Conservation (phyloP, 1,140 invertebrate species). For the Pseudomyrmex sp. region DNA sequence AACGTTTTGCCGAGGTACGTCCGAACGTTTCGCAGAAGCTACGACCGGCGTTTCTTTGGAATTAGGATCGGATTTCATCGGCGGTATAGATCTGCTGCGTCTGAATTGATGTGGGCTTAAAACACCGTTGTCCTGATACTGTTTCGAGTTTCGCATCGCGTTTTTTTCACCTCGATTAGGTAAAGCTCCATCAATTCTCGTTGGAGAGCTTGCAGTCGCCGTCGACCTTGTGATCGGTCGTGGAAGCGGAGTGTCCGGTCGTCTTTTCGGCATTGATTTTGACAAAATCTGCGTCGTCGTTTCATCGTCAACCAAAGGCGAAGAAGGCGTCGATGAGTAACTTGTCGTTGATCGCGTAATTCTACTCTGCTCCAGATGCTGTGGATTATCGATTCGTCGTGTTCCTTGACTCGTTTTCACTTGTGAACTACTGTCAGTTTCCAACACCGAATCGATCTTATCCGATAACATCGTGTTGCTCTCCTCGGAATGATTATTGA, state of each 20-base stretch:
- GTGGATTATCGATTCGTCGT: constrained; percentile 40
- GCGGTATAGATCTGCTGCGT: constrained; percentile 67
- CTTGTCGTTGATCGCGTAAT: constrained; percentile 57
- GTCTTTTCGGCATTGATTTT: constrained; percentile 47
- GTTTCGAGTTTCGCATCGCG: constrained; percentile 66
- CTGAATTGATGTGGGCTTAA: constrained; percentile 21
- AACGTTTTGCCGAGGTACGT: constrained; percentile 70
- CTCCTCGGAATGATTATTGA: constrained; percentile 18
- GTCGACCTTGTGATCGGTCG: constrained; percentile 67
- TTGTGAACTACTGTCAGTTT: background rate
- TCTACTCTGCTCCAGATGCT: constrained; percentile 52
- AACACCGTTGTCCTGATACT: constrained; percentile 69
- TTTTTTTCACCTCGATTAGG: constrained; percentile 57
- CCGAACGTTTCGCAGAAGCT: constrained; percentile 56
- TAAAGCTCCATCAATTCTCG: constrained; percentile 36
- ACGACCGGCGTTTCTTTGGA: background rate
- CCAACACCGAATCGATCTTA: background rate
- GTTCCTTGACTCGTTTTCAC: constrained; percentile 18
- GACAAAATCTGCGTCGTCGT: constrained; percentile 5
- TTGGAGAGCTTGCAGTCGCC: constrained; percentile 12
- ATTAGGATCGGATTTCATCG: constrained; percentile 51
- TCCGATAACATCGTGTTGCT: background rate
- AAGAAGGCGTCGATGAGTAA: constrained; percentile 39
- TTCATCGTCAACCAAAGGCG: constrained; percentile 15
- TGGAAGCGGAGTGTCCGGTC: constrained; percentile 75